Evolutionary conservation across 2,888 invertebrate genomes (phyloP).

Genomic region (Tridacna crocea): DNA sequence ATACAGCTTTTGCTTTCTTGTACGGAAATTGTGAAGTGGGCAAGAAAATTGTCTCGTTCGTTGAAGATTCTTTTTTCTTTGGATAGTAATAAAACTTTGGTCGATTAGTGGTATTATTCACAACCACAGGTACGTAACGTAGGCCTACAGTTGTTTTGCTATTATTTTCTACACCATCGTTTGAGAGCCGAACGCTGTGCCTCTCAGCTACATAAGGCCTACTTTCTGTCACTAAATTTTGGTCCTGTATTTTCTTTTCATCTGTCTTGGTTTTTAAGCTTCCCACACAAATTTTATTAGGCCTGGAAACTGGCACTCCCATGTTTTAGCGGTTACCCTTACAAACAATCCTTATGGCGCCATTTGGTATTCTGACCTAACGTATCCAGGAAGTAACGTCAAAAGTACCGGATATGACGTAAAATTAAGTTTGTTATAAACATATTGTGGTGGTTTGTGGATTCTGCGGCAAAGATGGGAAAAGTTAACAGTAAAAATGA

Average conservation of each 20-base stretch:
- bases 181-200: not conserved
- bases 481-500: slow-evolving; percentile 16
- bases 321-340: not conserved
- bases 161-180: slow-evolving; percentile 23
- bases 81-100: slow-evolving; percentile 45
- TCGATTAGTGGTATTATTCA: not conserved
- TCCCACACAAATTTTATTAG: not conserved
- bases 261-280: not conserved
- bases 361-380: not conserved
- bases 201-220: not conserved
- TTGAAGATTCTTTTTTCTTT: slow-evolving; percentile 2
- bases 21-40: slow-evolving; percentile 51
- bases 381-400: slow-evolving; percentile 17
- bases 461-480: slow-evolving; percentile 13
- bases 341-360: not conserved
- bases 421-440: not conserved
- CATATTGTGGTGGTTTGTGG: not conserved
- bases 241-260: not conserved
- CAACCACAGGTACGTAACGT: not conserved
- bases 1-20: slow-evolving; percentile 49
- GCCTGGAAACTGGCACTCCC: slow-evolving; percentile 13
- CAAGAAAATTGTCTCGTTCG: slow-evolving; percentile 38
- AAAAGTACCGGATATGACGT: slow-evolving; percentile 44
- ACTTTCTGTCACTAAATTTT: not conserved
- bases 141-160: not conserved